Evolutionary conservation across 2,888 invertebrate species (phyloP).

Genomic region (Pecten maximus): DNA sequence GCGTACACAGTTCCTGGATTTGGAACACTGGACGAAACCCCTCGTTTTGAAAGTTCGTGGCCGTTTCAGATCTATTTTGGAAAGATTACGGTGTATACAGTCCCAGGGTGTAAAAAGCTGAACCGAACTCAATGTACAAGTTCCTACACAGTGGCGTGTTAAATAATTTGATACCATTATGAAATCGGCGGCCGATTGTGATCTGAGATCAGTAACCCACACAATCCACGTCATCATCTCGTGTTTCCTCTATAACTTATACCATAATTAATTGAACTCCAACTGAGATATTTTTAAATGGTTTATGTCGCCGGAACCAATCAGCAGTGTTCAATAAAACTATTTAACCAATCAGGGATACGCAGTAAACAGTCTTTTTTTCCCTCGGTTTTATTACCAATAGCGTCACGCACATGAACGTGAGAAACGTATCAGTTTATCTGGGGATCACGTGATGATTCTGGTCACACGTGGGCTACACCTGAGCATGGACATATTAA

Average conservation of each 20-base stretch:
- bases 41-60: too few relatives aligned
- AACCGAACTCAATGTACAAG: neutral
- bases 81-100: neutral
- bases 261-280: neutral
- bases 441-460: too few relatives aligned
- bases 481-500: too few relatives aligned
- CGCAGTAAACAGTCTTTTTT: neutral
- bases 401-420: neutral
- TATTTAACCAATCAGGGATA: neutral
- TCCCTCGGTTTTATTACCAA: neutral
- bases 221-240: conserved; percentile 3
- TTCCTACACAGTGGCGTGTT: neutral
- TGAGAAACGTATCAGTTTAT: neutral
- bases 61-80: too few relatives aligned
- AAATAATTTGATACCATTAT: conserved; percentile 17
- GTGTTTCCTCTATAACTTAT: conserved; percentile 6
- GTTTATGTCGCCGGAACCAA: neutral
- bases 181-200: conserved; percentile 1
- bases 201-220: neutral
- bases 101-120: neutral
- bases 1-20: too few relatives aligned
- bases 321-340: neutral
- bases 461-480: too few relatives aligned
- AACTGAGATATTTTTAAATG: neutral
- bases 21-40: too few relatives aligned